These are phyloP conservation scores for Yponomeuta cagnagella DNA, from an alignment of 2,888 invertebrate species.

Conservation along the genomic window DNA sequence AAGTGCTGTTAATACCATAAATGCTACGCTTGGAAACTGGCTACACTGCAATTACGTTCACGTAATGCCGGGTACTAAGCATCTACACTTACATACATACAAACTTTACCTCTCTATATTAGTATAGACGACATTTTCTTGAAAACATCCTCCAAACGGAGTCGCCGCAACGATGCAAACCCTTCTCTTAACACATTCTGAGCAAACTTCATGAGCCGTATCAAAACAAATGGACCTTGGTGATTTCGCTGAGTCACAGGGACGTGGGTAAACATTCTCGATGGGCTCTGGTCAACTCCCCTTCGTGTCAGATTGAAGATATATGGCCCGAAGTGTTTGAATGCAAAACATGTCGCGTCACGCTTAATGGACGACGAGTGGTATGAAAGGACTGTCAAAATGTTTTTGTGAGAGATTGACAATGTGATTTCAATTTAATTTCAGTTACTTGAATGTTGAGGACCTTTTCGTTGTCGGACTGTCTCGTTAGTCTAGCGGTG, in stretches of 20 bases:
- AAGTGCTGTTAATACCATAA: no score
- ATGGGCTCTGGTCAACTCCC: conserved; percentile 27
- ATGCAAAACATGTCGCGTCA: conserved; percentile 38
- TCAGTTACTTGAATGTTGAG: background rate
- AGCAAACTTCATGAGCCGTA: conserved; percentile 55
- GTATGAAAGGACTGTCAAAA: conserved; percentile 35
- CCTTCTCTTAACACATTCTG: conserved; percentile 31
- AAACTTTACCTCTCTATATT: background rate
- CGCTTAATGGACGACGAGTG: conserved; percentile 35
- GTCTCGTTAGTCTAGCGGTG: no score
- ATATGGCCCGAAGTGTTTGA: conserved; percentile 34
- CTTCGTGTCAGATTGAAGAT: conserved; percentile 35
- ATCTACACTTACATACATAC: background rate
- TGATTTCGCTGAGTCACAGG: conserved; percentile 57
- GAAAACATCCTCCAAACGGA: background rate
- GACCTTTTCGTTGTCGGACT: no score
- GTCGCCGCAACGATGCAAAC: background rate
- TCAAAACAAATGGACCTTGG: conserved; percentile 66
- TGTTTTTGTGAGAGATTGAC: conserved; percentile 21
- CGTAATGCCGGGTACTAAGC: no score
- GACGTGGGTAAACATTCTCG: conserved; percentile 58
- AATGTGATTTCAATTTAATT: background rate
- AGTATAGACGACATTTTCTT: background rate
- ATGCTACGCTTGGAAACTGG: no score
- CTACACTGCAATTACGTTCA: no score